Conservation (phyloP, 2,888 invertebrate genomes). For the Agelastica alni region DNA sequence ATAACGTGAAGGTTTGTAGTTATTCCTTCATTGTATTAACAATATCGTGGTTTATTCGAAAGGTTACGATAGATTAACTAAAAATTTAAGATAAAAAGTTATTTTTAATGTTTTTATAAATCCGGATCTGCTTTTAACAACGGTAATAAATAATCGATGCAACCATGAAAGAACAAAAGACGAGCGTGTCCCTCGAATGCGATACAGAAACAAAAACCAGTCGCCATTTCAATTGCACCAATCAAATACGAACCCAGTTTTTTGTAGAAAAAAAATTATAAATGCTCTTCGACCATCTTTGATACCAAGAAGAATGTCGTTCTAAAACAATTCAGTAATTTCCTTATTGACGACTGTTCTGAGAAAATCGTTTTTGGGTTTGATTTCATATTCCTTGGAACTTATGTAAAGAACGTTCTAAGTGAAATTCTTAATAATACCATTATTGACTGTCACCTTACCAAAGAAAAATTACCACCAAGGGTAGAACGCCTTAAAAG, state of each 20-base stretch:
- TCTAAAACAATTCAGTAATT: conserved; percentile 31
- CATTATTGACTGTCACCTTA: no score
- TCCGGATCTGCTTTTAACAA: conserved; percentile 15
- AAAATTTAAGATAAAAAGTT: no score
- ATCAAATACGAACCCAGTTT: conserved; percentile 51
- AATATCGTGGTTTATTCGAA: no score
- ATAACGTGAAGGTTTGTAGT: no score
- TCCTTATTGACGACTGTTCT: conserved; percentile 34
- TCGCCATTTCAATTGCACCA: conserved; percentile 53
- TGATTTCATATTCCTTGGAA: neutral
- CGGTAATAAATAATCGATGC: conserved; percentile 42
- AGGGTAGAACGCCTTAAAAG: no score
- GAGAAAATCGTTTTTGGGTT: neutral
- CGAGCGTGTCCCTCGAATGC: conserved; percentile 39
- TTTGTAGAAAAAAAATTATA: conserved; percentile 39
- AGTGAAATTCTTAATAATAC: no score
- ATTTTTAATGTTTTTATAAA: neutral
- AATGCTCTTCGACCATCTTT: conserved; percentile 44
- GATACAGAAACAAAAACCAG: conserved; percentile 50
- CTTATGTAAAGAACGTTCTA: no score
- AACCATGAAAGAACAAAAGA: conserved; percentile 46
- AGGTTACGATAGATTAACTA: no score
- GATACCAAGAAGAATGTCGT: conserved; percentile 36
- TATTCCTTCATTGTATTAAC: no score
- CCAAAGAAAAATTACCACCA: no score